Evolutionary conservation across 2,113 vertebrate species (phyloP), one percentile per base, ranked within the genome.

Genomic region (Synchiropus splendidus): DNA sequence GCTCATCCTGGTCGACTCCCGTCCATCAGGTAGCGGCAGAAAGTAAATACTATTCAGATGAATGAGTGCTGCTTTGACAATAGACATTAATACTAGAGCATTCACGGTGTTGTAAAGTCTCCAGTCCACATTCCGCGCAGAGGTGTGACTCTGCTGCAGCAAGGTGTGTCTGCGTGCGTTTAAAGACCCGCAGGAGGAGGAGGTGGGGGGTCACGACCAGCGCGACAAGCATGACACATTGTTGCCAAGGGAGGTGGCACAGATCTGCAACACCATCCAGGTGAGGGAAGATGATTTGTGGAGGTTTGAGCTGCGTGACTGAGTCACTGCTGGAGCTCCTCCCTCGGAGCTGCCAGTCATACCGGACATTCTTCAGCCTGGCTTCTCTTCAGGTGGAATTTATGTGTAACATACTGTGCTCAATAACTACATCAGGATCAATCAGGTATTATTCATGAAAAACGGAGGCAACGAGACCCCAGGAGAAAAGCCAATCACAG

Each of bases 141-240:
- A 68, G 78, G 76, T 54, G 71, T 48, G 67, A 47, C 42, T 14
- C 10, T 16, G 38, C 35, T 11, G 15, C 30, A 17, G 14, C 41
- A 30, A 78, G 78, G 79, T 79, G 75, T 77, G 74, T 57, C 60
- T 34, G 18, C 27, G 31, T 12, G 37, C 32, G 39, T 32, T 41
- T 37, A 13, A 52, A 43, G 43, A 46, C 27, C 16, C 44, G 38
- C 15, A 58, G 47, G 14, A 61, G 36, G 42, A n/a, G 4, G 46
- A 27, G 21, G 21, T 5, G 21, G 21, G 4, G 46, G 42, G 21
- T 44, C 50, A 39, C 35, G 18, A 39, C 42, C 47, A 55, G 65
- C 49, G 67, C 61, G 62, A 51, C 50, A 59, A 16, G 55, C 40
- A 68, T 68, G 63, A 43, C 52, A 10, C 48, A 67, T 69, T 52